These are phyloP conservation scores for Barbus barbus DNA, from an alignment of 2,113 vertebrate species.

Conservation along the genomic window DNA sequence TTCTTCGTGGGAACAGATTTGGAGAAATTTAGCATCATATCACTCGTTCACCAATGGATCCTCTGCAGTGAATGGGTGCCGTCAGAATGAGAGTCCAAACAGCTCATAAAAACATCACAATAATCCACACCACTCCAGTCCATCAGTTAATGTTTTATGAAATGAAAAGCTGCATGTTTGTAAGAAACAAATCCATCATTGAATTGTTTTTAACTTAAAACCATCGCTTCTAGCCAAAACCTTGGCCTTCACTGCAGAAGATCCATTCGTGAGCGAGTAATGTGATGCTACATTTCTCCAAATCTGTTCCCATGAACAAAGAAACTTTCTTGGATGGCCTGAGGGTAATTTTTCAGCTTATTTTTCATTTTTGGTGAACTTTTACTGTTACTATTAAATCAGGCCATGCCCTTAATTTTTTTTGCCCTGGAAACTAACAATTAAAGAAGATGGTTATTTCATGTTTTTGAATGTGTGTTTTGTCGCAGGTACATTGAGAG, in stretches of 20 bases:
- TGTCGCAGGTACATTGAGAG: neutral
- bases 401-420: neutral
- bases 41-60: neutral
- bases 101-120: too few relatives aligned
- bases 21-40: neutral
- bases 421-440: neutral
- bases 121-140: too few relatives aligned
- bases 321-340: neutral
- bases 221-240: too few relatives aligned
- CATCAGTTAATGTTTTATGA: too few relatives aligned
- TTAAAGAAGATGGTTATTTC: neutral
- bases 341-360: neutral
- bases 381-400: neutral
- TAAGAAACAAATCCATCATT: too few relatives aligned
- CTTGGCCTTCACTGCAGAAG: neutral
- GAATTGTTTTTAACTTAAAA: too few relatives aligned
- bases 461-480: slow-evolving; percentile 28
- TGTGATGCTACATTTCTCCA: neutral
- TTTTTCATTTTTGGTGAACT: neutral
- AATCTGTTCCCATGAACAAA: neutral
- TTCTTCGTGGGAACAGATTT: neutral
- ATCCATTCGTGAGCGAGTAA: neutral
- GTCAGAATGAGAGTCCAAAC: too few relatives aligned
- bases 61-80: too few relatives aligned
- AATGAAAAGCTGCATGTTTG: too few relatives aligned